Base-by-base conservation (phyloP, 1,140 invertebrate genomes). In the Drosophila trapezifrons region DNA sequence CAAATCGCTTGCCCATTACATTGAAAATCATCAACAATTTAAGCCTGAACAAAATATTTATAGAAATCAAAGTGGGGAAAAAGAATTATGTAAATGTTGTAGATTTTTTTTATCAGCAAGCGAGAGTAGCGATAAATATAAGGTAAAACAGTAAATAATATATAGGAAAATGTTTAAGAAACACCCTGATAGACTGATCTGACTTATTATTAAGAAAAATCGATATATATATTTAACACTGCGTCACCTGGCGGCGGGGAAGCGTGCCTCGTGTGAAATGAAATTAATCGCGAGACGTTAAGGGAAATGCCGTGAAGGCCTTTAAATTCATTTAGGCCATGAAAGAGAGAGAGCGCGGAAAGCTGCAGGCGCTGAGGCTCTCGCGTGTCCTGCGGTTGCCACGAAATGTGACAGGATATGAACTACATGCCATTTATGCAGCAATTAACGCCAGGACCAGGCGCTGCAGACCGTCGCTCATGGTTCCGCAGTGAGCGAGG, bases 401-500 rank as follows among this genome's bases (percentile, higher is more conserved):
- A 51, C 60, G 51, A 78, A 86, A 66, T 89, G 79, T 77, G 71
- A 89, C 83, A 89, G 83, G 76, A 89, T 89, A 84, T 89, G 80
- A 75, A 89, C 79, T 87, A 73, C 76, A 89, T 58, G 84, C 47
- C 84, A 87, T 87, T 89, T 89, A 89, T 87, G 84, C 64, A 80
- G 84, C 83, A 87, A 87, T 87, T 87, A 87, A 87, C 84, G 76
- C 63, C 67, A 70, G 67, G 42, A 83, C 76, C 76, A 84, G 65
- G 62, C 72, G 29, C 42, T 52, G 49, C 65, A 66, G 42, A 56
- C 42, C 54, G 43, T 43, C 37, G 37, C 43, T 45, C 56, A 47
- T 37, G 57, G 47, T 64, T 35, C 59, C n/a, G n/a, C n/a, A n/a
- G n/a, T n/a, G n/a, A 29, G 22, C 56, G 25, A 57, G 38, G 20